These are phyloP conservation scores for Nibea albiflora DNA, from an alignment of 2,113 vertebrate genomes.

Conservation along the genomic window DNA sequence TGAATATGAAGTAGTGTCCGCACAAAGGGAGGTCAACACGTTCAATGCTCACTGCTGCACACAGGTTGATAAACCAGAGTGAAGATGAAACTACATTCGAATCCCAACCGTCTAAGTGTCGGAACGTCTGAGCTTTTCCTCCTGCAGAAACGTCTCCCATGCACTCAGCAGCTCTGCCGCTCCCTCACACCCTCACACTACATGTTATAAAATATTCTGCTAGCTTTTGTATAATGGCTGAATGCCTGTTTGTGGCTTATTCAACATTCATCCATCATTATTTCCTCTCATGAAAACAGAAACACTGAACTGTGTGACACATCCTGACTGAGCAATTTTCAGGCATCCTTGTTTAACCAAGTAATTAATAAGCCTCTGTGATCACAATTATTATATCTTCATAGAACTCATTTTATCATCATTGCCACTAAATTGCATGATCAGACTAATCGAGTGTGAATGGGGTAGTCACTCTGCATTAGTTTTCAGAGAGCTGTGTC, in stretches of 20 bases:
- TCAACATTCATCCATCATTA: not conserved
- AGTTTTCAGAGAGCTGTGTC: slow-evolving; percentile 31
- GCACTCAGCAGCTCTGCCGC: too few relatives aligned
- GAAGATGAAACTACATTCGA: too few relatives aligned
- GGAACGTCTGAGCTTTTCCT: too few relatives aligned
- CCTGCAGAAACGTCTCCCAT: too few relatives aligned
- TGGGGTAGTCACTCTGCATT: slow-evolving; percentile 54
- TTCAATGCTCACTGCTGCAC: too few relatives aligned
- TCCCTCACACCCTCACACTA: too few relatives aligned
- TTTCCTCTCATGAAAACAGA: slow-evolving; percentile 15
- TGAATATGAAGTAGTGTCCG: too few relatives aligned
- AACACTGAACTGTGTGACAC: slow-evolving; percentile 13
- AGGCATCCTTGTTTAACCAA: slow-evolving; percentile 35
- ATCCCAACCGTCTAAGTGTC: too few relatives aligned
- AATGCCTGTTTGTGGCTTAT: not conserved
- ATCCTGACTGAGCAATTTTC: slow-evolving; percentile 21
- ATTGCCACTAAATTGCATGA: slow-evolving; percentile 43
- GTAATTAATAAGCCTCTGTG: slow-evolving; percentile 47
- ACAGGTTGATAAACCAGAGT: too few relatives aligned
- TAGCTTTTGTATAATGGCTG: not conserved
- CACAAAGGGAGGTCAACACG: too few relatives aligned
- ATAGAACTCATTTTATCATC: slow-evolving; percentile 51
- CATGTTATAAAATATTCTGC: not conserved
- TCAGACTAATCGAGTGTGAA: slow-evolving; percentile 59
- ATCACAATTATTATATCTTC: slow-evolving; percentile 47